Evolutionary conservation across 2,888 invertebrate genomes (phyloP).

Genomic region (Orchesellides sinensis): DNA sequence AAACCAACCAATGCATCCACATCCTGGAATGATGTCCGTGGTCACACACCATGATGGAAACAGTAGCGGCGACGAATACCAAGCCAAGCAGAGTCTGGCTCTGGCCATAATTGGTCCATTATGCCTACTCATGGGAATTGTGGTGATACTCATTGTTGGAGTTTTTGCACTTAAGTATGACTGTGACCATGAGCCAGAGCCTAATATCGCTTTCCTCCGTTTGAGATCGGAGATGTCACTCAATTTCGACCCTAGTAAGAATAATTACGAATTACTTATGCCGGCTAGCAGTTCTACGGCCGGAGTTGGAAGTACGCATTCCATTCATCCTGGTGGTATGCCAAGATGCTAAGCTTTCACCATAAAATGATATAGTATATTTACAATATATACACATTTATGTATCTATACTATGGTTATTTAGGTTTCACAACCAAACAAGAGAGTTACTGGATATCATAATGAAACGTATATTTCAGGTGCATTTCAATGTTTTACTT

Average conservation of each 20-base stretch:
- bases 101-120: slow-evolving; percentile 71
- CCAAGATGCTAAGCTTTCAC: slow-evolving; percentile 43
- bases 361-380: neutral
- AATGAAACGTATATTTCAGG: no score
- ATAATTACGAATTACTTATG: slow-evolving; percentile 68
- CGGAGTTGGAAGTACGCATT: slow-evolving; percentile 48
- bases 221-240: slow-evolving; percentile 70
- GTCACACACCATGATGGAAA: slow-evolving; percentile 45
- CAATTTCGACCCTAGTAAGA: slow-evolving; percentile 67
- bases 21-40: slow-evolving; percentile 36
- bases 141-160: slow-evolving; percentile 65
- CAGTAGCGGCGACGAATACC: slow-evolving; percentile 41
- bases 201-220: slow-evolving; percentile 70
- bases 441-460: no score
- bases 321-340: slow-evolving; percentile 52
- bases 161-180: slow-evolving; percentile 72
- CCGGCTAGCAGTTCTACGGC: slow-evolving; percentile 46
- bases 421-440: no score
- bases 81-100: slow-evolving; percentile 60
- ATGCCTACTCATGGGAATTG: slow-evolving; percentile 67
- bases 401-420: no score
- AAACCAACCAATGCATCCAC: slow-evolving; percentile 32
- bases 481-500: no score
- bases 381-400: neutral
- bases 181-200: slow-evolving; percentile 73